phyloP scores from a whole-genome alignment of 2,888 invertebrate species.

The Cancer borealis region DNA sequence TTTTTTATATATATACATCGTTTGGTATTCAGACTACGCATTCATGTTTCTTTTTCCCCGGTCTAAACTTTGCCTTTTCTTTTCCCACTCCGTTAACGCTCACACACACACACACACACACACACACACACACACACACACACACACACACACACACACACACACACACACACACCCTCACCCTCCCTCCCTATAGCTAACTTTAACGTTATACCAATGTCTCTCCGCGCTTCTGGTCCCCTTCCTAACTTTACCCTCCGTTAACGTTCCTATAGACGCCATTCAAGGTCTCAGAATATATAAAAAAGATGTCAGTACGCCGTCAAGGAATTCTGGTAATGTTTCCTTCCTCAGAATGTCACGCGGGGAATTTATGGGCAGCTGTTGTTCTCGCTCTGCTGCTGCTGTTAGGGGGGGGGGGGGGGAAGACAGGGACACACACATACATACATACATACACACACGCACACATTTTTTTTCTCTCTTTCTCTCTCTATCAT shows the following conservation, averaged over 20 bases:
- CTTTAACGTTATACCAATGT: neutral
- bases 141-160: no score
- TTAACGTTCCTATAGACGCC: neutral
- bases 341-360: conserved; percentile 20
- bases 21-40: no score
- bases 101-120: no score
- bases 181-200: neutral
- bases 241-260: neutral
- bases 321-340: neutral
- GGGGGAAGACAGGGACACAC: neutral
- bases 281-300: neutral
- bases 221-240: neutral
- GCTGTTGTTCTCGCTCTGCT: neutral
- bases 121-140: no score
- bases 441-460: neutral
- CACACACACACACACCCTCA: no score
- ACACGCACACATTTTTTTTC: neutral
- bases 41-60: no score
- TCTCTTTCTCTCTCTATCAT: neutral
- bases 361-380: neutral
- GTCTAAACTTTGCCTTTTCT: no score
- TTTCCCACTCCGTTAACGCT: no score
- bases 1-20: no score
- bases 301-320: neutral
- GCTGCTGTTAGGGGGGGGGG: neutral